Evolutionary conservation across 2,888 invertebrate genomes (phyloP).

Genomic region (Augochlorella aurata): DNA sequence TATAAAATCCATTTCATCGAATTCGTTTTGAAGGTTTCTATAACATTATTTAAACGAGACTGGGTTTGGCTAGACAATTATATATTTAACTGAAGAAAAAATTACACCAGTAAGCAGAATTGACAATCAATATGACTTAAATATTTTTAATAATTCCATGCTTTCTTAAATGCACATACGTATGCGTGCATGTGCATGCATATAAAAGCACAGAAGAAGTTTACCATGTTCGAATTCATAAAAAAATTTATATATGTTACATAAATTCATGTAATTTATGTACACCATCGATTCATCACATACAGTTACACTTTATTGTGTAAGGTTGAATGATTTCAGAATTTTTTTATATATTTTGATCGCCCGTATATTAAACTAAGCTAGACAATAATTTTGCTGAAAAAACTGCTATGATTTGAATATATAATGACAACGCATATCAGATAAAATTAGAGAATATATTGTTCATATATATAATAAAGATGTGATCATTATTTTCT

Average conservation of each 20-base stretch:
- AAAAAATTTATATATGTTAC: neutral
- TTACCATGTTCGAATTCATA: neutral
- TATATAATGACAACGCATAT: neutral
- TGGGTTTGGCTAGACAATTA: neutral
- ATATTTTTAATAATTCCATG: neutral
- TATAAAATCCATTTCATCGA: neutral
- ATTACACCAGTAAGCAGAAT: neutral
- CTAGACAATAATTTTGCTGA: neutral
- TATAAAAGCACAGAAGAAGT: neutral
- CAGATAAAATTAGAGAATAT: constrained; percentile 20
- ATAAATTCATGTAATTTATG: neutral
- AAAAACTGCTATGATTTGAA: neutral
- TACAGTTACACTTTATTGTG: neutral
- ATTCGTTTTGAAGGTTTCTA: neutral
- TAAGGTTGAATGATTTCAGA: neutral
- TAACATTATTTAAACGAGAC: neutral
- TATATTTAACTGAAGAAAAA: neutral
- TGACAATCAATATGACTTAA: neutral
- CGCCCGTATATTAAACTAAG: constrained; percentile 7
- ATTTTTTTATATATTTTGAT: constrained; percentile 7
- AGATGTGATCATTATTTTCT: constrained; percentile 37
- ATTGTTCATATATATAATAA: constrained; percentile 18
- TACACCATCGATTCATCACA: neutral
- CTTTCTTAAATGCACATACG: neutral
- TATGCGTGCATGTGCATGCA: neutral